Conservation (phyloP, 1,140 invertebrate species). For the Cryptotermes secundus region DNA sequence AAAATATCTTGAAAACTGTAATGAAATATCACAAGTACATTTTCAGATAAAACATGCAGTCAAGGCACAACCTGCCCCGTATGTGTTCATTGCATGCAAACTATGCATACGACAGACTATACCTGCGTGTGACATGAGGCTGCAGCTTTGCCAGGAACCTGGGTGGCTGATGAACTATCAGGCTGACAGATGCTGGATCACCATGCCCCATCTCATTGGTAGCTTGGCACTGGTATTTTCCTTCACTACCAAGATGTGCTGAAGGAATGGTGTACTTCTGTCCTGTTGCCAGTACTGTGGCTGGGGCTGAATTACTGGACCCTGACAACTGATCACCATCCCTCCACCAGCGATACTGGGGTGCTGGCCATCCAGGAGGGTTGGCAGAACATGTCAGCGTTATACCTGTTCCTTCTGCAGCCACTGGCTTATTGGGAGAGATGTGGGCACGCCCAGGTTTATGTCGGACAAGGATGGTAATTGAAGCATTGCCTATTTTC, state of each 20-base stretch:
- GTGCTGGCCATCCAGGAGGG: slow-evolving; percentile 85
- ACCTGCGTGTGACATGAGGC: slow-evolving; percentile 72
- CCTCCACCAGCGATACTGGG: slow-evolving; percentile 85
- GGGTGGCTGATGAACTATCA: slow-evolving; percentile 85
- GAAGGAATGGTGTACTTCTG: slow-evolving; percentile 81
- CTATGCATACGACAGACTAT: not conserved
- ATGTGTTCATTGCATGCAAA: too few species aligned
- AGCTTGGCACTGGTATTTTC: slow-evolving; percentile 85
- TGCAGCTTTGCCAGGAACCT: slow-evolving; percentile 80
- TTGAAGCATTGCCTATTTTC: slow-evolving; percentile 68
- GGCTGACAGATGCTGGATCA: slow-evolving; percentile 73
- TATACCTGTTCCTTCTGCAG: slow-evolving; percentile 78
- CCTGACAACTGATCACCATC: slow-evolving; percentile 63
- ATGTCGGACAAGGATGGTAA: slow-evolving; percentile 82
- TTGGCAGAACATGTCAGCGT: slow-evolving; percentile 83
- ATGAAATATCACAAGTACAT: not conserved
- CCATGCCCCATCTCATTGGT: slow-evolving; percentile 85
- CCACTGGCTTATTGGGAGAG: slow-evolving; percentile 78
- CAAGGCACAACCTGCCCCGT: not conserved
- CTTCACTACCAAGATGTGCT: slow-evolving; percentile 80
- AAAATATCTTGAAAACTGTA: not conserved
- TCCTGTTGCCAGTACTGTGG: slow-evolving; percentile 69
- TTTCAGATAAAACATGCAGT: not conserved
- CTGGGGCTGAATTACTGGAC: slow-evolving; percentile 54
- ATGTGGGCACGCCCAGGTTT: slow-evolving; percentile 82